These are phyloP conservation scores for Drosophila pseudotalamancana DNA, from an alignment of 2,888 invertebrate genomes.

Conservation along the genomic window DNA sequence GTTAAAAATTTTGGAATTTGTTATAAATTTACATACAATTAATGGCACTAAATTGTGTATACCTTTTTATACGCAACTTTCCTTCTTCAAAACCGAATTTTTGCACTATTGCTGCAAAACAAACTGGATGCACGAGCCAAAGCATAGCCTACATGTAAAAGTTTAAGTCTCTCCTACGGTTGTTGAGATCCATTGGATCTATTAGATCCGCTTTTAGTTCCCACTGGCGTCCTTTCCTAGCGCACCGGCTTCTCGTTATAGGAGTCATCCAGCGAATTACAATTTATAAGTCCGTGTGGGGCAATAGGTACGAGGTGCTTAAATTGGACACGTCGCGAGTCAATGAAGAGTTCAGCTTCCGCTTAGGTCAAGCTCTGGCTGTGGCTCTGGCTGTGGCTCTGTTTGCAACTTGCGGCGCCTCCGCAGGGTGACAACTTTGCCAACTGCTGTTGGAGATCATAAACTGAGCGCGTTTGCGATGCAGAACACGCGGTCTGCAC, in stretches of 20 bases:
- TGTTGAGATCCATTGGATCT: too few relatives aligned
- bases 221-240: conserved; percentile 29
- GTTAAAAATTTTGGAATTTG: too few relatives aligned
- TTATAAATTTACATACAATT: too few relatives aligned
- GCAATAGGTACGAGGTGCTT: conserved; percentile 31
- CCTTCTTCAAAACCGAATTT: too few relatives aligned
- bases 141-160: too few relatives aligned
- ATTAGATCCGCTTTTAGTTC: conserved; percentile 22
- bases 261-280: conserved; percentile 47
- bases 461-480: conserved; percentile 60
- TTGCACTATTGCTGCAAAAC: too few relatives aligned
- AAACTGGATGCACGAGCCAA: too few relatives aligned
- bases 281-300: conserved; percentile 39
- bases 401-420: conserved; percentile 35
- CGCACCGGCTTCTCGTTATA: conserved; percentile 54
- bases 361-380: too few relatives aligned
- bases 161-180: too few relatives aligned
- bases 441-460: conserved; percentile 34
- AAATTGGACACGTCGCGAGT: conserved; percentile 44
- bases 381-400: neutral
- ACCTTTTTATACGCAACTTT: too few relatives aligned
- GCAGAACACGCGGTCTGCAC: conserved; percentile 55
- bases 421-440: conserved; percentile 10
- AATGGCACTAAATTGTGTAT: too few relatives aligned
- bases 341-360: too few relatives aligned